phyloP scores from a whole-genome alignment of 2,797 vertebrate species.

The Basileuterus tristriatus region DNA sequence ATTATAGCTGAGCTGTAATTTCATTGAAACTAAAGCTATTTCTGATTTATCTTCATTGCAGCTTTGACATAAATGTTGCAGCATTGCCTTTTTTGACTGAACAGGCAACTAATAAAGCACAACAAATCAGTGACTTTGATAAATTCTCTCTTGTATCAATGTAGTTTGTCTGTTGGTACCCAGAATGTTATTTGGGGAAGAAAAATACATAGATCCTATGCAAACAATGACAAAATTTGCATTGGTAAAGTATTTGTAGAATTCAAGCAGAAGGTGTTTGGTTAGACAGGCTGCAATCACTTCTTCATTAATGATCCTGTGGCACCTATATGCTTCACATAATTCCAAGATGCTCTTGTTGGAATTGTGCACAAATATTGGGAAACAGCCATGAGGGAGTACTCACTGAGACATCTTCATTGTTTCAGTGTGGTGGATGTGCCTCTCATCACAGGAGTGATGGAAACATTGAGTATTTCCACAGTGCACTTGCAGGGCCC shows the following conservation, averaged over 20 bases:
- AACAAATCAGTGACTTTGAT: not conserved
- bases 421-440: not conserved
- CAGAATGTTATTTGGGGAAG: not conserved
- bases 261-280: not conserved
- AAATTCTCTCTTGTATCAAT: not conserved
- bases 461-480: not conserved
- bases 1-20: not conserved
- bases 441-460: not conserved
- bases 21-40: not conserved
- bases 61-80: not conserved
- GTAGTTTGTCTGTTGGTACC: not conserved
- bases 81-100: not conserved
- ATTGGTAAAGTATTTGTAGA: not conserved
- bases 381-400: fast-evolving
- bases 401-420: not conserved
- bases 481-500: not conserved
- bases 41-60: not conserved
- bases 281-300: not conserved
- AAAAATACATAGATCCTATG: not conserved
- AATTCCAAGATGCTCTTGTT: not conserved
- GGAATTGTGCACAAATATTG: not conserved
- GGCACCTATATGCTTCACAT: not conserved
- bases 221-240: not conserved
- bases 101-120: not conserved
- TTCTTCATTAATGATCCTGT: not conserved